Evolutionary conservation across 2,797 vertebrate genomes (phyloP), one percentile per base, ranked within the genome.

Genomic region (Vespertilio murinus): DNA sequence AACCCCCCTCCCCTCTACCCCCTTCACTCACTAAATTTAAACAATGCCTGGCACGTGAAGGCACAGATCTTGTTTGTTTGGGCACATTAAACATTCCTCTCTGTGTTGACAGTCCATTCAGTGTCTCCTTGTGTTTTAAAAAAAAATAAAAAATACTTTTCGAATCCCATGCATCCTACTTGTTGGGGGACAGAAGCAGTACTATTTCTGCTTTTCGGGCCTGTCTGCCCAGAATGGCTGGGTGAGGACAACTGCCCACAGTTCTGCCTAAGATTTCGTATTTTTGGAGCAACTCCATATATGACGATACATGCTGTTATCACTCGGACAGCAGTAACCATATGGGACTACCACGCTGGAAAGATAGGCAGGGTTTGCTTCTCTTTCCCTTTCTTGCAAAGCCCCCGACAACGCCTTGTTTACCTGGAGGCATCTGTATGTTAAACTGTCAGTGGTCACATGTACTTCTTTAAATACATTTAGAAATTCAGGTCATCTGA

Each of bases 1-100:
- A 83, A 96, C 96, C 49, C 83, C 30, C 64, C 61, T 28, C 67
- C 49, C 65, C 38, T 71, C 10, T 2, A 42, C 42, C 9, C 42
- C 42, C 92, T 94, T 73, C 74, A 73, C 87, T 90, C 94, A 94
- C 95, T 96, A 96, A 95, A 97, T 97, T 97, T 97, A 97, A 97
- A 95, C 95, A 93, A 73, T 93, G 93, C 86, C 90, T 67, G 93
- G n/a, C 84, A 70, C 45, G 94, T 82, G 75, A 95, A 93, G 88
- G 93, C 92, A 79, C 93, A 93, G 90, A 94, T 82, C 95, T 97
- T 95, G 94, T 96, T 97, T 97, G 96, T 97, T 95, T 97, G 96
- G 92, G 93, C 92, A 33, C 96, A 96, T 92, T 92, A 96, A 97
- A 93, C 97, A 97, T 97, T 97, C 95, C 97, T 96, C 1, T 95